phyloP scores from a whole-genome alignment of 2,113 vertebrate genomes.

The Gymnorhina tibicen region DNA sequence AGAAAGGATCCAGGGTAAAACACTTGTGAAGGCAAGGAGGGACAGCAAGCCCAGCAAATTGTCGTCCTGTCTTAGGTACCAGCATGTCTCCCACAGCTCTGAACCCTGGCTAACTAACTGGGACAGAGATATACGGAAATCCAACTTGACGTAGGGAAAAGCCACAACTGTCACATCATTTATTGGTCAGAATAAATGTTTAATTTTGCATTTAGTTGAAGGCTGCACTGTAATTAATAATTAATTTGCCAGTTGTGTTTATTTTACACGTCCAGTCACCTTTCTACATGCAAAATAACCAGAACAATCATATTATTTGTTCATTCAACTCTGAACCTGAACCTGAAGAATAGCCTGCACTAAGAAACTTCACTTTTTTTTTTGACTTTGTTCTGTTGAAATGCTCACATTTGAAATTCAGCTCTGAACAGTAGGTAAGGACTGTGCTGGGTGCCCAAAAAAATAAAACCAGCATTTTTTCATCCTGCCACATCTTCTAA shows the following conservation, averaged over 20 bases:
- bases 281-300: constrained; percentile 1
- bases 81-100: neutral
- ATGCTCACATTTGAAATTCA: neutral
- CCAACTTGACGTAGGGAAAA: neutral
- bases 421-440: neutral
- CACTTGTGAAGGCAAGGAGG: neutral
- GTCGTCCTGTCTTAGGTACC: neutral
- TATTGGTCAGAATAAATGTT: constrained; percentile 52
- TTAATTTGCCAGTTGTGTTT: constrained; percentile 20
- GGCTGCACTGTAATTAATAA: neutral
- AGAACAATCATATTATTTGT: neutral
- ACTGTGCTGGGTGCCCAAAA: neutral
- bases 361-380: neutral
- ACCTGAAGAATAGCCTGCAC: neutral
- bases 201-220: constrained; percentile 47
- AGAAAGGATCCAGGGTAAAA: neutral
- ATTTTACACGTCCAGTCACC: constrained; percentile 14
- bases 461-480: neutral
- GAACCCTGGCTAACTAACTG: neutral
- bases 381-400: neutral
- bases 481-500: neutral
- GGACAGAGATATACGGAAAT: neutral
- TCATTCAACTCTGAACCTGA: neutral
- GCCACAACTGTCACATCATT: constrained; percentile 15
- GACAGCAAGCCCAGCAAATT: neutral